Evolutionary conservation across 1,140 invertebrate genomes (phyloP).

Genomic region (Ips nitidus): DNA sequence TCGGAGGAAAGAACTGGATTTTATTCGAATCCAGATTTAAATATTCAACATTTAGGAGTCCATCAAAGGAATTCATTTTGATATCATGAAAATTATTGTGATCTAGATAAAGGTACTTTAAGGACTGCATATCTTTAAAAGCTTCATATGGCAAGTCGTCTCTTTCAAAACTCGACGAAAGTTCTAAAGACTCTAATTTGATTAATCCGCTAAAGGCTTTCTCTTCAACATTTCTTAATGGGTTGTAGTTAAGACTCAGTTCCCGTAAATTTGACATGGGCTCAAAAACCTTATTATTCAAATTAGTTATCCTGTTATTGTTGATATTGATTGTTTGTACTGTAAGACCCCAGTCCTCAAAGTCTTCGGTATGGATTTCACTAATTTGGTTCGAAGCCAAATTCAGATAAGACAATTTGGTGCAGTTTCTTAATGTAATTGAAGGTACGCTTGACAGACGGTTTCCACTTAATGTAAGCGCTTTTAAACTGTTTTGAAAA

Average conservation of each 20-base stretch:
- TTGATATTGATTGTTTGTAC: conserved; percentile 81
- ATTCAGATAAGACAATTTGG: conserved; percentile 77
- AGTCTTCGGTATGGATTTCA: conserved; percentile 72
- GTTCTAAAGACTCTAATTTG: conserved; percentile 78
- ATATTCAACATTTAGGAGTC: conserved; percentile 72
- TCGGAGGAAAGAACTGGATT: conserved; percentile 62
- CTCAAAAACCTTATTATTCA: conserved; percentile 73
- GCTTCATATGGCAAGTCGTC: conserved; percentile 76
- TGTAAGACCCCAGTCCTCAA: conserved; percentile 75
- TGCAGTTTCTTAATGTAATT: conserved; percentile 66
- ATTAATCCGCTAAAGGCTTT: conserved; percentile 74
- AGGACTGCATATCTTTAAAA: conserved; percentile 66
- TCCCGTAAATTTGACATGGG: conserved; percentile 73
- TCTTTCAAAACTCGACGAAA: conserved; percentile 80
- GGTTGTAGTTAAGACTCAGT: conserved; percentile 86
- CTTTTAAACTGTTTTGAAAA: conserved; percentile 66
- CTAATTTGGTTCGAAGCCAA: conserved; percentile 84
- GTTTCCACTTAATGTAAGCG: conserved; percentile 80
- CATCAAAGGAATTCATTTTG: conserved; percentile 61
- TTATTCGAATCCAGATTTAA: conserved; percentile 86
- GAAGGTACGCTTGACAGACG: conserved; percentile 71
- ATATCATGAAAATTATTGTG: conserved; percentile 82
- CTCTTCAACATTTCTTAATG: conserved; percentile 73
- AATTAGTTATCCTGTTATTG: conserved; percentile 79
- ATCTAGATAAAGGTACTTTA: conserved; percentile 84